Conservation (phyloP, 2,888 invertebrate genomes). For the Nomada lathburiana region DNA sequence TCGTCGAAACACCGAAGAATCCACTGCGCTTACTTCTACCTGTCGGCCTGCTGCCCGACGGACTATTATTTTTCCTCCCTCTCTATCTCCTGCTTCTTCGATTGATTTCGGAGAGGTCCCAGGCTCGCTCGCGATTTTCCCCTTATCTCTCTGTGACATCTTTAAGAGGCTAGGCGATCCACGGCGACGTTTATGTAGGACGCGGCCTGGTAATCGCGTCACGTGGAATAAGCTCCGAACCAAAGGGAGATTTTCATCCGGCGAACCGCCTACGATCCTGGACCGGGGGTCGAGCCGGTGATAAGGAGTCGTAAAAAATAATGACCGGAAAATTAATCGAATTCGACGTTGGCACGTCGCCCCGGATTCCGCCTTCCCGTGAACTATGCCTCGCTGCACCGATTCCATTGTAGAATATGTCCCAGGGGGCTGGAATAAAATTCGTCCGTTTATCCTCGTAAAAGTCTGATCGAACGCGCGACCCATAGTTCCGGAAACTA, state of each 20-base stretch:
- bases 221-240: conserved; percentile 47
- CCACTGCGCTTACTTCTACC: not conserved
- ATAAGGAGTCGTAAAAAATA: conserved; percentile 83
- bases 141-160: conserved; percentile 70
- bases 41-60: too few species aligned
- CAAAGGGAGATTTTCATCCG: conserved; percentile 50
- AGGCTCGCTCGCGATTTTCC: conserved; percentile 2
- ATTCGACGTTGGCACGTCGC: conserved; percentile 80
- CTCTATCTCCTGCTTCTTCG: not conserved
- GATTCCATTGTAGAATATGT: conserved; percentile 48
- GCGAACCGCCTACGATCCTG: conserved; percentile 34
- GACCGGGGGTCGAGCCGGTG: conserved; percentile 69
- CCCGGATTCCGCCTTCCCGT: conserved; percentile 77
- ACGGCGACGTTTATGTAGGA: conserved; percentile 80
- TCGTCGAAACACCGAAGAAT: not conserved
- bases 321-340: conserved; percentile 84
- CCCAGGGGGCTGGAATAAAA: conserved; percentile 26
- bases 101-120: not conserved
- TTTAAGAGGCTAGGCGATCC: conserved; percentile 78
- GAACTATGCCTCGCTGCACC: conserved; percentile 66
- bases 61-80: too few species aligned
- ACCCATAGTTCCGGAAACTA: not conserved
- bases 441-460: conserved; percentile 13
- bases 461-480: conserved; percentile 21
- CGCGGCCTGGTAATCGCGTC: conserved; percentile 76